Evolutionary conservation across 2,888 invertebrate genomes (phyloP).

Genomic region (Philereme vetulata): DNA sequence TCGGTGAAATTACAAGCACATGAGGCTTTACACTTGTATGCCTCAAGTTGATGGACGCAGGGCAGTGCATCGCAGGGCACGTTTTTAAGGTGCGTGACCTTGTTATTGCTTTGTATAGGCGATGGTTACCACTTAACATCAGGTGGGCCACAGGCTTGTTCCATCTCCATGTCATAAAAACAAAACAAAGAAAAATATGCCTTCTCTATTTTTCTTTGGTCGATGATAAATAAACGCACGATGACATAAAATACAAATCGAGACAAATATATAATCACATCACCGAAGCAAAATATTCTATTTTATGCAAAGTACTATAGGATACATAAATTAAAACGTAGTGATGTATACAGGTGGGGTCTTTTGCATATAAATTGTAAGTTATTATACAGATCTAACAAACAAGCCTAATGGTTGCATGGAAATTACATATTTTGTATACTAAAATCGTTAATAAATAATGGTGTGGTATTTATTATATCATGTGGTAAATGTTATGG

Average conservation of each 20-base stretch:
- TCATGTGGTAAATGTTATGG: conserved; percentile 5
- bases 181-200: not conserved
- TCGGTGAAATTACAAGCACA: no score
- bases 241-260: conserved; percentile 2
- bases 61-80: no score
- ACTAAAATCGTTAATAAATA: conserved; percentile 24
- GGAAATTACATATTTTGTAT: conserved; percentile 27
- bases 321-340: conserved; percentile 17
- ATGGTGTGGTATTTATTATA: not conserved
- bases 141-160: no score
- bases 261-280: conserved; percentile 1
- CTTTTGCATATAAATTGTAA: conserved; percentile 25
- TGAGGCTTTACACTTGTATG: no score
- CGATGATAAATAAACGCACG: not conserved
- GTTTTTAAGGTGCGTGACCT: no score
- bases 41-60: no score
- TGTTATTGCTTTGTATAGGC: no score
- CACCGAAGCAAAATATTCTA: conserved; percentile 8
- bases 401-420: conserved; percentile 28
- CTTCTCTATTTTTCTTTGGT: not conserved
- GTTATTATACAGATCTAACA: conserved; percentile 21
- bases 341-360: conserved; percentile 12
- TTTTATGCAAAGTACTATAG: conserved; percentile 15
- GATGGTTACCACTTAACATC: no score
- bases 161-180: no score